Evolutionary conservation across 2,797 vertebrate genomes (phyloP).

Genomic region (Sebastolobus altivelis): DNA sequence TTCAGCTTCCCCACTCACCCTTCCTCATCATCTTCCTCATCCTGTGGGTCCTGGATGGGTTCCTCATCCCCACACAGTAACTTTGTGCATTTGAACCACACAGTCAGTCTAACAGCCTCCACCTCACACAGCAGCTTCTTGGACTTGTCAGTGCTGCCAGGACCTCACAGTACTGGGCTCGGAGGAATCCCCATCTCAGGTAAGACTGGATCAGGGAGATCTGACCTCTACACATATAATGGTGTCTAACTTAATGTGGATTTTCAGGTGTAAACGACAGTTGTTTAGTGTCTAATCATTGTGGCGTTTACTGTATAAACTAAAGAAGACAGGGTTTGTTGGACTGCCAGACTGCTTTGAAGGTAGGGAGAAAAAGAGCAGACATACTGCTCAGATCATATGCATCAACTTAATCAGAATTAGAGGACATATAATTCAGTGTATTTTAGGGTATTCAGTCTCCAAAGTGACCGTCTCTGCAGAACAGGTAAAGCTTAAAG

Average conservation of each 20-base stretch:
- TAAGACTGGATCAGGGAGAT: slow-evolving; percentile 73
- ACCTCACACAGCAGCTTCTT: slow-evolving; percentile 93
- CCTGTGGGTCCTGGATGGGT: slow-evolving; percentile 48
- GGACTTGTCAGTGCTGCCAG: slow-evolving; percentile 91
- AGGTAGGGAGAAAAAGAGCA: too few species aligned
- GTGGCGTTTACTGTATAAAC: too few species aligned
- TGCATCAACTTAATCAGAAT: background rate
- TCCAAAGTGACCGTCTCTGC: background rate
- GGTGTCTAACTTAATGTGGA: background rate
- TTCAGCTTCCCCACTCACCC: slow-evolving; percentile 91
- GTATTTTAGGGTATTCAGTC: background rate
- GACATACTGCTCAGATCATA: too few species aligned
- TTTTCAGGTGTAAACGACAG: background rate
- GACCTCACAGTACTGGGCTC: slow-evolving; percentile 91
- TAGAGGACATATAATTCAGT: background rate
- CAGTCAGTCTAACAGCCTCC: slow-evolving; percentile 87
- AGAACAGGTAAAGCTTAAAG: background rate
- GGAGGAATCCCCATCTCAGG: slow-evolving; percentile 93
- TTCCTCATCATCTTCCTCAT: slow-evolving; percentile 32
- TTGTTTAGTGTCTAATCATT: background rate
- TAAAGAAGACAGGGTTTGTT: background rate
- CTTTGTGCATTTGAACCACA: slow-evolving; percentile 92
- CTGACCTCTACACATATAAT: background rate
- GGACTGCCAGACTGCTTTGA: too few species aligned
- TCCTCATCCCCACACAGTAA: slow-evolving; percentile 85